Evolutionary conservation across 2,113 vertebrate genomes (phyloP).

Genomic region (Oplegnathus fasciatus): DNA sequence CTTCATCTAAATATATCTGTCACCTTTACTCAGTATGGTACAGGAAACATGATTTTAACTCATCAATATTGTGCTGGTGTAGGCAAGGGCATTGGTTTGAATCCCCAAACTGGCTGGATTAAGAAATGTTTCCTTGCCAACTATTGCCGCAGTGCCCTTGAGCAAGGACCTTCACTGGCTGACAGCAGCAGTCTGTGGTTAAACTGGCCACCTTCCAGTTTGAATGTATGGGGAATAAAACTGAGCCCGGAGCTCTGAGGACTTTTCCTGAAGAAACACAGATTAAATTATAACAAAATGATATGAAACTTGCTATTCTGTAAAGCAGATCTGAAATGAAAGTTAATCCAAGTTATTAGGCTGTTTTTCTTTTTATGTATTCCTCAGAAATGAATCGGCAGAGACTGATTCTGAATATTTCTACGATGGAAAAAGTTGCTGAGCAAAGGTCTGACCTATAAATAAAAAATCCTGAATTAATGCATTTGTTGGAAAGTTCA

Average conservation of each 20-base stretch:
- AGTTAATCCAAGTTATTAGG: too few relatives aligned
- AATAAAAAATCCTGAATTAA: neutral
- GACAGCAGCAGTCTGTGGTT: conserved; percentile 2
- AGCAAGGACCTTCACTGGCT: neutral
- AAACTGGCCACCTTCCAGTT: conserved; percentile 8
- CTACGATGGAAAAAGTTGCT: neutral
- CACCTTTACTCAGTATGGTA: neutral
- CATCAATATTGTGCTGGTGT: neutral
- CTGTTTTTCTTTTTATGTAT: too few relatives aligned
- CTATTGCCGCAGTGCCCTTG: conserved; percentile 2
- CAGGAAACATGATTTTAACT: neutral
- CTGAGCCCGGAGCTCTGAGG: neutral
- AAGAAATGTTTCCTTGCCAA: neutral
- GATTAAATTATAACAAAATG: too few relatives aligned
- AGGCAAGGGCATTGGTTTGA: neutral
- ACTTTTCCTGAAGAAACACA: too few relatives aligned
- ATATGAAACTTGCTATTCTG: too few relatives aligned
- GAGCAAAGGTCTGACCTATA: conserved; percentile 2
- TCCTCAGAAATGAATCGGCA: neutral
- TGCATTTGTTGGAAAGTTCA: conserved; percentile 5
- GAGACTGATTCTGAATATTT: neutral
- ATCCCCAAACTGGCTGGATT: neutral
- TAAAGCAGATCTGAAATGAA: neutral
- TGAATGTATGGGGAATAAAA: neutral
- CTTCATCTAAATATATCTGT: neutral